Evolutionary conservation across 2,888 invertebrate genomes (phyloP).

Genomic region (Leucania comma): DNA sequence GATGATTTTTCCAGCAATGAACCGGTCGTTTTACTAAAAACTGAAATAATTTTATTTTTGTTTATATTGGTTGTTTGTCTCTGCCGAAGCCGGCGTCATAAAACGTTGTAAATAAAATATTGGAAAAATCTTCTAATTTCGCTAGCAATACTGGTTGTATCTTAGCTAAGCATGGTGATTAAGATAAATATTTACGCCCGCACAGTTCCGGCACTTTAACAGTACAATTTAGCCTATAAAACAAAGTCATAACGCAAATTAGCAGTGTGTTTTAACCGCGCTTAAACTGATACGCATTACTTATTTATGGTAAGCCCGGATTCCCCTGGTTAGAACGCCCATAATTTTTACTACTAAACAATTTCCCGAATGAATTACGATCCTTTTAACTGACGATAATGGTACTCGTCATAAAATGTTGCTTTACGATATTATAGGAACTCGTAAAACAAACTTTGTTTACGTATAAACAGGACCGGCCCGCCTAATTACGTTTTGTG

Average conservation of each 20-base stretch:
- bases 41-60: too few relatives aligned
- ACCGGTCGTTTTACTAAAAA: too few relatives aligned
- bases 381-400: constrained; percentile 65
- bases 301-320: constrained; percentile 43
- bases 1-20: too few relatives aligned
- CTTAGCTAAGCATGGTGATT: neutral
- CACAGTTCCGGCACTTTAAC: constrained; percentile 17
- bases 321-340: constrained; percentile 42
- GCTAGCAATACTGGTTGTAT: neutral
- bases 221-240: constrained; percentile 32
- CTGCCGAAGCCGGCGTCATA: too few relatives aligned
- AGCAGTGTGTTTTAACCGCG: constrained; percentile 30
- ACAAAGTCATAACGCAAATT: constrained; percentile 42
- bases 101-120: neutral
- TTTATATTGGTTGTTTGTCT: too few relatives aligned
- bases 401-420: constrained; percentile 61
- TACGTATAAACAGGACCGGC: constrained; percentile 54
- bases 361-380: constrained; percentile 60
- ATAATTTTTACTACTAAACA: constrained; percentile 59
- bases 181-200: constrained; percentile 8
- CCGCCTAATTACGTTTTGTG: constrained; percentile 61
- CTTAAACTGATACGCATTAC: constrained; percentile 35
- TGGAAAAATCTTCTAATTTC: neutral
- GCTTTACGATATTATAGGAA: constrained; percentile 62
- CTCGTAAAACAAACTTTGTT: constrained; percentile 67